Evolutionary conservation across 2,113 vertebrate species (phyloP), one percentile per base, ranked within the genome.

Genomic region (Leucoraja erinaceus): DNA sequence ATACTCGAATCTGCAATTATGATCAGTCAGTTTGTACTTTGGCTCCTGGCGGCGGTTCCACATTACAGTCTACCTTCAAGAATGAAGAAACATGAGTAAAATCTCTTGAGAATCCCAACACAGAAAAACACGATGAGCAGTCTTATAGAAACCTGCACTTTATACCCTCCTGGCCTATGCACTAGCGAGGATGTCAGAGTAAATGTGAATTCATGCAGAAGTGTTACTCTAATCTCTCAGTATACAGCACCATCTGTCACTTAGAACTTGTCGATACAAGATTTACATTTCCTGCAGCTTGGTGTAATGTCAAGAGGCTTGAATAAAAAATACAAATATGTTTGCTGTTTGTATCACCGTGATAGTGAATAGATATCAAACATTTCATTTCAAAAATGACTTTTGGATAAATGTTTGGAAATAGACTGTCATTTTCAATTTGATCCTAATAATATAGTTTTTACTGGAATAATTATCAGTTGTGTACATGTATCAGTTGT

Each of bases 241-340:
- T 63, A 2, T 31, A 88, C 59, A 88, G 12, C n/a, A 88, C 59
- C 59, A 88, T 63, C 59, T 63, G 28, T 63, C 83, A 88, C 8
- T 88, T 31, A 31, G 59, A 88, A 61, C 14, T 88, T 63, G 61
- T n/a, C 9, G 74, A 77, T 31, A 77, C 14, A 10, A 88, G 28
- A 63, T 63, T 88, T 88, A 63, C 28, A 33, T 88, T 63, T 63
- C 59, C 12, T 88, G 28, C 83, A 88, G 31, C 6, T 61, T 88
- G n/a, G 28, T 61, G n/a, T 16, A 86, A 86, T 86, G 28, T 63
- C 81, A 84, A 61, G 4, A 84, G 25, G 25, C 28, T 86, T 16
- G 83, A 86, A 7, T 86, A 86, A 86, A 86, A 86, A 86, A 86
- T 86, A 63, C 10, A 56, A 84, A 61, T 11, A 63, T n/a, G 28